These are phyloP conservation scores for Centruroides vittatus DNA, from an alignment of 1,140 invertebrate genomes.

Conservation along the genomic window DNA sequence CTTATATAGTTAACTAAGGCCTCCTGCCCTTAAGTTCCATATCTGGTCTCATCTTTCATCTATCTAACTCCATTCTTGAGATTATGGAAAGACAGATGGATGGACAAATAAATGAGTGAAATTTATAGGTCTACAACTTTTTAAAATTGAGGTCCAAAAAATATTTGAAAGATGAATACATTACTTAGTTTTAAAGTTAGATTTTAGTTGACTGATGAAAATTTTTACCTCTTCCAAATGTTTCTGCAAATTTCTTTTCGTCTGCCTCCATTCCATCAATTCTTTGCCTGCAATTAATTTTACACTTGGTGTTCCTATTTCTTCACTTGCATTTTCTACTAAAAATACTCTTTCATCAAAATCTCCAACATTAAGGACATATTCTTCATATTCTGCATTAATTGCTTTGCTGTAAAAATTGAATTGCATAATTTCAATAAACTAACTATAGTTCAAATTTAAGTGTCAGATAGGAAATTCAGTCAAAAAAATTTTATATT, in stretches of 20 bases:
- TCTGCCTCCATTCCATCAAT: neutral
- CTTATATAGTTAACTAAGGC: too few species aligned
- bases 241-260: conserved; percentile 23
- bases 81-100: too few species aligned
- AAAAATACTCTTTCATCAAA: conserved; percentile 91
- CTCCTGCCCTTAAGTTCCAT: too few species aligned
- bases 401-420: conserved; percentile 53
- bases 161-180: too few species aligned
- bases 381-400: conserved; percentile 77
- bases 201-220: neutral
- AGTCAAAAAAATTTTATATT: neutral
- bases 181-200: neutral
- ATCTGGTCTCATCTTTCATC: too few species aligned
- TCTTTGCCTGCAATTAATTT: conserved; percentile 29
- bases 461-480: conserved; percentile 19
- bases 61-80: too few species aligned
- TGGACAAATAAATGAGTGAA: too few species aligned
- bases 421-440: neutral
- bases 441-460: conserved; percentile 49
- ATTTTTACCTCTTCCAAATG: conserved; percentile 27
- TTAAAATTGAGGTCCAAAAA: too few species aligned
- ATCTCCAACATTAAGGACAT: conserved; percentile 78
- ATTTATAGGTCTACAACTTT: too few species aligned
- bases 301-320: conserved; percentile 50
- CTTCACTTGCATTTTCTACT: conserved; percentile 48